These are phyloP conservation scores for Oreochromis grahami DNA, from an alignment of 2,797 vertebrate genomes.

Conservation along the genomic window DNA sequence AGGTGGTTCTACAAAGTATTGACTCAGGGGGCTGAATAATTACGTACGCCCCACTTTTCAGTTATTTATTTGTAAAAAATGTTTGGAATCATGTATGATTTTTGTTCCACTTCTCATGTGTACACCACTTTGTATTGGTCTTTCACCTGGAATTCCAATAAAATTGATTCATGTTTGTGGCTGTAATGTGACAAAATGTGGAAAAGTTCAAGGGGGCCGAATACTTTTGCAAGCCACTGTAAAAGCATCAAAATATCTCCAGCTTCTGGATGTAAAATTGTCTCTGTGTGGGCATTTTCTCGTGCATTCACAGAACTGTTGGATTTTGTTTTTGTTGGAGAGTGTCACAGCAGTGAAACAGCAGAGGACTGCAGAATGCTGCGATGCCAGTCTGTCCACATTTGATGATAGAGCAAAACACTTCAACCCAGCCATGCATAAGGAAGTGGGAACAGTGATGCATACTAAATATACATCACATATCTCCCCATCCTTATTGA, in stretches of 20 bases:
- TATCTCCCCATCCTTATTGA: conserved; percentile 1
- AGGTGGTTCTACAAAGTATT: no score
- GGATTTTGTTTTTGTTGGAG: background rate
- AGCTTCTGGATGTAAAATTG: background rate
- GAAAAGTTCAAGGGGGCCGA: no score
- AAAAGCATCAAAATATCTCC: background rate
- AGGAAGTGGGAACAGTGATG: conserved; percentile 29
- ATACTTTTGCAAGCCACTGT: no score
- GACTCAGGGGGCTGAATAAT: no score
- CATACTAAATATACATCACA: conserved; percentile 48
- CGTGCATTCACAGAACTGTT: background rate
- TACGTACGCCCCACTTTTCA: no score
- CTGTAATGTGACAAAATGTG: no score
- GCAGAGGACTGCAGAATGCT: conserved; percentile 32
- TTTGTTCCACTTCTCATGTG: no score
- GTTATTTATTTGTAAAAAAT: no score
- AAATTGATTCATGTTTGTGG: no score
- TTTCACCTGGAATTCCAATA: no score
- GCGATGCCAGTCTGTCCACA: conserved; percentile 14
- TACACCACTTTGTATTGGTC: no score
- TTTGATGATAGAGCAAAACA: conserved; percentile 30
- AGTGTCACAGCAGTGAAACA: conserved; percentile 6
- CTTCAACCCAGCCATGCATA: conserved; percentile 37
- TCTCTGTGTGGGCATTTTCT: background rate
- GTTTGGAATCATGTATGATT: no score